Conservation (phyloP, 2,797 vertebrate species). For the Pterois miles region DNA sequence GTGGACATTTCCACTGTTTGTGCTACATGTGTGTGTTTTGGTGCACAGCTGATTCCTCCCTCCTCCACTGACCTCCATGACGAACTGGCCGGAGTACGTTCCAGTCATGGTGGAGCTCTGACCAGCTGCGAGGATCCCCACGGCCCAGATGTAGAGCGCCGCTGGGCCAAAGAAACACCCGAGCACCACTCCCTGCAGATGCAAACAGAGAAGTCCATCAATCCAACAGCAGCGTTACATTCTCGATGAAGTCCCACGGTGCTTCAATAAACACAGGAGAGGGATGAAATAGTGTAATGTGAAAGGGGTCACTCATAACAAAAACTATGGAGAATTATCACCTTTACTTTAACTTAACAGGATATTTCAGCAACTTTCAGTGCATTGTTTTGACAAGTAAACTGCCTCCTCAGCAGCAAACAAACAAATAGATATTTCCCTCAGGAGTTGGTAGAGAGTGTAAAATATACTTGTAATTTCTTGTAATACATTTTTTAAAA, state of each 20-base stretch:
- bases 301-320: background rate
- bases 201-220: background rate
- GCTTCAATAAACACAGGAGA: background rate
- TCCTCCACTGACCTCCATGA: conserved; percentile 90
- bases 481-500: background rate
- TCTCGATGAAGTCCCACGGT: background rate
- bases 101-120: conserved; percentile 97
- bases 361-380: background rate
- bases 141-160: conserved; percentile 93
- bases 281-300: background rate
- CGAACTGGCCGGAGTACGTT: conserved; percentile 95
- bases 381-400: background rate
- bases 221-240: background rate
- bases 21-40: background rate
- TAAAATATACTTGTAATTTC: background rate
- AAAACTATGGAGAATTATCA: background rate
- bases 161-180: conserved; percentile 93
- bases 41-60: background rate
- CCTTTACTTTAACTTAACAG: background rate
- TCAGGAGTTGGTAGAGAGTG: background rate
- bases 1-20: background rate
- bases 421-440: background rate
- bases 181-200: conserved; percentile 73
- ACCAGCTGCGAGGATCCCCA: conserved; percentile 94
- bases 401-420: background rate